Evolutionary conservation across 1,140 invertebrate genomes (phyloP), one percentile per base, ranked within the genome.

Genomic region (Dreissena rostriformis): DNA sequence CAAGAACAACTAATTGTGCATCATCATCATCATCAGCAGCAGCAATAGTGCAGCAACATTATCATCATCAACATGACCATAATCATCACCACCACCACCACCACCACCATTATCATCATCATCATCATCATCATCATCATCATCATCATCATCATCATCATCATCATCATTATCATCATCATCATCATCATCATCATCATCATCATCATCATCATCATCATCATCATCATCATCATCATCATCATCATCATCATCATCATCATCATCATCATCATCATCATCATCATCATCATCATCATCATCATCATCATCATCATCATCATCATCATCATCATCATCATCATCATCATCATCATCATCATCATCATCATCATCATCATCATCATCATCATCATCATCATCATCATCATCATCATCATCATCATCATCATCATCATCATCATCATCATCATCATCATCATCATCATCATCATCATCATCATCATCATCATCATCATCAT

Each of bases 211-310:
- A 67, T 67, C 11, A 67, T 67, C 65, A 67, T 67, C 65, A 67
- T 67, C 65, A 67, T 67, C 65, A 67, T 67, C 65, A 67, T 67
- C 65, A 67, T 67, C 65, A 67, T 67, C 65, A 67, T 67, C 65
- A 67, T 67, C 65, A 67, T 67, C 65, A 67, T 67, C 65, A 67
- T 22, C 24, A 67, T 67, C 65, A 67, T 67, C 65, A 67, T 67
- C 65, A 67, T 17, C 65, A 67, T 67, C 65, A 22, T 67, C 65
- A 28, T 67, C 22, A 24, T 22, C 12, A 67, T 67, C 22, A 28
- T 67, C 65, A 67, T 22, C 26, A 22, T 67, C 26, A 12, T 67
- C 65, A 12, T 28, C 11, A 67, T 67, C 19, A 57, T 57, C 12
- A 28, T 67, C 65, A 67, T 28, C 26, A 22, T 28, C 26, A 22